Evolutionary conservation across 2,113 vertebrate species (phyloP).

Genomic region (Aspiorhynchus laticeps): DNA sequence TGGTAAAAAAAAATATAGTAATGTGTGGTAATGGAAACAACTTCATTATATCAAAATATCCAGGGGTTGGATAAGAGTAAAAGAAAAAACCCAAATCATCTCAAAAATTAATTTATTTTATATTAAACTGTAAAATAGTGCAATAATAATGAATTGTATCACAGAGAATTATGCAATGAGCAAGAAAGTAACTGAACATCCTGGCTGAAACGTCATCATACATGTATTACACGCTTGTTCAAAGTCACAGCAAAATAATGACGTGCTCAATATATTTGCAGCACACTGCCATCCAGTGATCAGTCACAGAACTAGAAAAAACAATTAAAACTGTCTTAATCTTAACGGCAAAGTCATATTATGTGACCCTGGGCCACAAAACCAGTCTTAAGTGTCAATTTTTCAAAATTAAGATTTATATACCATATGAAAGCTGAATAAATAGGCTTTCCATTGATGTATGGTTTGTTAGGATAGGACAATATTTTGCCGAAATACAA

Average conservation of each 20-base stretch:
- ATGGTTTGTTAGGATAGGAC: too few relatives aligned
- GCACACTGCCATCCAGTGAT: constrained; percentile 34
- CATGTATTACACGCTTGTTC: neutral
- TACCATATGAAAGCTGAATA: too few relatives aligned
- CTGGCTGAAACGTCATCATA: neutral
- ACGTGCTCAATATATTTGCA: neutral
- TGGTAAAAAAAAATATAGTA: too few relatives aligned
- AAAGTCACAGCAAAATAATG: neutral
- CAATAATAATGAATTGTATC: neutral
- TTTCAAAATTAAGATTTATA: too few relatives aligned
- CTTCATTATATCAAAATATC: neutral
- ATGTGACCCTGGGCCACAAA: too few relatives aligned
- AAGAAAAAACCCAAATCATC: neutral
- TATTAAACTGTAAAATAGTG: neutral
- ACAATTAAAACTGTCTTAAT: neutral
- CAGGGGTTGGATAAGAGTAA: neutral
- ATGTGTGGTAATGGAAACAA: too few relatives aligned
- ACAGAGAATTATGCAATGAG: neutral
- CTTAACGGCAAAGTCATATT: neutral
- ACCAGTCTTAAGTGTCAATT: too few relatives aligned
- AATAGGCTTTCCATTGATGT: too few relatives aligned
- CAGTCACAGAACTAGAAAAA: neutral
- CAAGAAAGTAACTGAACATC: neutral
- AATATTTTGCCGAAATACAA: too few relatives aligned
- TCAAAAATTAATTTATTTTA: neutral